These are phyloP conservation scores for Gastrophysa polygoni DNA, from an alignment of 2,888 invertebrate species.

Conservation along the genomic window DNA sequence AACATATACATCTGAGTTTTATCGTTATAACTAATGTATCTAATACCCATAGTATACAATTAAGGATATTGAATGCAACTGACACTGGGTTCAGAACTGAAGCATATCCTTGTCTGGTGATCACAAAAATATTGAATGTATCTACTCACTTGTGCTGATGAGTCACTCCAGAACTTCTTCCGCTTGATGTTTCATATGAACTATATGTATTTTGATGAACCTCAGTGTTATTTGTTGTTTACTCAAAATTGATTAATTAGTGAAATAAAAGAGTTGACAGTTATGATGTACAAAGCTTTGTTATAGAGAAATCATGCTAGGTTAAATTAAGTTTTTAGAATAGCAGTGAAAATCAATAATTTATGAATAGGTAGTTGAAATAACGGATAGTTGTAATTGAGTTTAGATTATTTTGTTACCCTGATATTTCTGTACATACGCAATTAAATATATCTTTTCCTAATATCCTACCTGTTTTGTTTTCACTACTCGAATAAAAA, in stretches of 20 bases:
- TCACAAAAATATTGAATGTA: neutral
- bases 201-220: neutral
- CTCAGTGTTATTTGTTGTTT: neutral
- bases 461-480: conserved; percentile 15
- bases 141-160: neutral
- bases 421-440: conserved; percentile 38
- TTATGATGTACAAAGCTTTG: conserved; percentile 13
- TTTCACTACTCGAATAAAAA: no score
- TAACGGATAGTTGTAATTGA: conserved; percentile 24
- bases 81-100: neutral
- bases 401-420: conserved; percentile 38
- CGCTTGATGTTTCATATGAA: neutral
- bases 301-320: neutral
- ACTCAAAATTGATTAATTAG: neutral
- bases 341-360: conserved; percentile 20
- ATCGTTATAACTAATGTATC: neutral
- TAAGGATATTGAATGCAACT: neutral
- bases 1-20: neutral
- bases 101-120: neutral
- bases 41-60: neutral
- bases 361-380: conserved; percentile 22
- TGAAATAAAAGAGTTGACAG: neutral
- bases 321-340: conserved; percentile 28
- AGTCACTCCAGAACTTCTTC: neutral
- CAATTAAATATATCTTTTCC: conserved; percentile 49